Evolutionary conservation across 1,140 invertebrate species (phyloP), one percentile per base, ranked within the genome.

Genomic region (Magallana ariakensis): DNA sequence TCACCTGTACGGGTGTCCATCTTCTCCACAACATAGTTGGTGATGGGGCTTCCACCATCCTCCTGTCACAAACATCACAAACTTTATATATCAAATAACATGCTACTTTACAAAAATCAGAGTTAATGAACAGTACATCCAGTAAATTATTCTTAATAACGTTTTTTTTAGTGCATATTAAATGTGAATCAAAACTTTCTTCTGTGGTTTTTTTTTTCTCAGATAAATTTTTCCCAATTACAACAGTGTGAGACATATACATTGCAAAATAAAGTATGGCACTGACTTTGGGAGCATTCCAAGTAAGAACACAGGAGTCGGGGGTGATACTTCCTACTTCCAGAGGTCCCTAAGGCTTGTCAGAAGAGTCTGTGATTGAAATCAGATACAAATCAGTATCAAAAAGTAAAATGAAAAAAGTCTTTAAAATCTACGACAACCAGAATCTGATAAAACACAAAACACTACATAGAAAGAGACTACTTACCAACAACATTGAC

Each of bases 21-120:
- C 95, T 98, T 99, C 94, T 99, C 99, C 8, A 99, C 97, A 81
- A 99, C 96, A 94, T 99, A 99, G 94, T 99, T 99, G 33, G 98
- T 99, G 90, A 99, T 97, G 10, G 98, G 98, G 85, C 97, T 98
- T 80, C 99, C 99, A 89, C 99, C 99, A 95, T 99, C 98, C 94
- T 99, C 98, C 91, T 97, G 94, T 15, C 1, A 46, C 33, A 46
- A 46, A 46, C 33, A 46, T 46, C 33, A 46, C 33, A 46, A 46
- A 46, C 5, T 1, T 33, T 33, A 33, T 1, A 33, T 3, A 1
- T 33, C 3, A 33, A 33, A 33, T 33, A 33, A 1, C 1, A 33
- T 1, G 33, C 33, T 46, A 46, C 1, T 46, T 46, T 46, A 46
- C 0, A 5, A 46, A 2, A 46, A 46, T 2, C 33, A 46, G 33